Evolutionary conservation across 1,140 invertebrate genomes (phyloP).

Genomic region (Saxidomus purpurata): DNA sequence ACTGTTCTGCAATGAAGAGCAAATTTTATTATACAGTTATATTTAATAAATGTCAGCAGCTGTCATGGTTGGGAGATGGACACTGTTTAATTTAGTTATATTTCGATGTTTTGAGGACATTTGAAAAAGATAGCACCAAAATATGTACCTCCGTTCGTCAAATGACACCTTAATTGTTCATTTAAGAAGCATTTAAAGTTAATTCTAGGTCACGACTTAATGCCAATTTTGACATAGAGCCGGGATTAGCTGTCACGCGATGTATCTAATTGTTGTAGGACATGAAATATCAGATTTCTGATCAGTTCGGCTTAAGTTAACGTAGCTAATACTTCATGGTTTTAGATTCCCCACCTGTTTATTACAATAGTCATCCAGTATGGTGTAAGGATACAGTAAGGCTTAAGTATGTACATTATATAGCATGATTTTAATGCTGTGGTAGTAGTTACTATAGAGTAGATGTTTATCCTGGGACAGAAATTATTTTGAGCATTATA

Average conservation of each 20-base stretch:
- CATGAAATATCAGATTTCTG: conserved; percentile 2
- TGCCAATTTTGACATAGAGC: conserved; percentile 11
- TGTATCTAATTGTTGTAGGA: background rate
- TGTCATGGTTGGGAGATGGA: too few relatives aligned
- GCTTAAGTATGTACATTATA: too few relatives aligned
- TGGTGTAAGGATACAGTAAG: too few relatives aligned
- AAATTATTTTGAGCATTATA: too few relatives aligned
- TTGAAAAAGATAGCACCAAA: conserved; percentile 8
- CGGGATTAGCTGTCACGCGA: background rate
- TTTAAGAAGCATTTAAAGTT: conserved; percentile 30
- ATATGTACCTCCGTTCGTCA: conserved; percentile 14
- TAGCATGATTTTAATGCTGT: too few relatives aligned
- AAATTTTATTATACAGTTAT: too few relatives aligned
- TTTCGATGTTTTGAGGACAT: conserved; percentile 13
- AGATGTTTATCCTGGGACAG: too few relatives aligned
- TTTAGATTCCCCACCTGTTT: background rate
- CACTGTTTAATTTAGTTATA: too few relatives aligned
- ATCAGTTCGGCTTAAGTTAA: background rate
- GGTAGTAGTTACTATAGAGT: too few relatives aligned
- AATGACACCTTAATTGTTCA: conserved; percentile 10
- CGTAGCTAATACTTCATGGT: background rate
- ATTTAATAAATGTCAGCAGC: too few relatives aligned
- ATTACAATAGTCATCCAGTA: too few relatives aligned
- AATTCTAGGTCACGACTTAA: conserved; percentile 11
- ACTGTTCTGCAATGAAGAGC: too few relatives aligned